phyloP scores from a whole-genome alignment of 2,113 vertebrate species.

The Ophthalmolycus amberensis region DNA sequence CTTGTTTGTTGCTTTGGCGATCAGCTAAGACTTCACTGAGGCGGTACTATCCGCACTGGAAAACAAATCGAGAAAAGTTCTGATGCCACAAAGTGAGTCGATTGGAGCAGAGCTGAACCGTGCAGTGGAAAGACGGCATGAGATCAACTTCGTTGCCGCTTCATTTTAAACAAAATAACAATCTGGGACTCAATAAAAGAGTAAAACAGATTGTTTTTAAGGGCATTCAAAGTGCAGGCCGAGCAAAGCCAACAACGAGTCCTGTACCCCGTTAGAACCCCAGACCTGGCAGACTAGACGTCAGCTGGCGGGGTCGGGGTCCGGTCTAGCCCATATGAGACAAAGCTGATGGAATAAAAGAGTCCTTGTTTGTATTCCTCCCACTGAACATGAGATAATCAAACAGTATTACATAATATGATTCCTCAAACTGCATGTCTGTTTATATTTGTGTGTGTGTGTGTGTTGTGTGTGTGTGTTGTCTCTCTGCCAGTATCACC shows the following conservation, averaged over 20 bases:
- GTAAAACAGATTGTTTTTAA: not conserved
- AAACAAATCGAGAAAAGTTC: not conserved
- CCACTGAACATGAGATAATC: constrained; percentile 44
- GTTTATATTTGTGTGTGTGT: constrained; percentile 17
- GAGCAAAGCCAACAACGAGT: not conserved
- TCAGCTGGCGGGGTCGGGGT: not conserved
- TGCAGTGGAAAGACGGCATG: not conserved
- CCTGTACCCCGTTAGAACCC: constrained; percentile 26
- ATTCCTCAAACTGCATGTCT: constrained; percentile 27
- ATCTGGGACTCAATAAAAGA: not conserved
- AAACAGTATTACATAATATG: constrained; percentile 57
- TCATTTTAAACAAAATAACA: not conserved
- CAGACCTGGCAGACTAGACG: constrained; percentile 18
- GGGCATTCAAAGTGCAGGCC: not conserved
- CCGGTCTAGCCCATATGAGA: constrained; percentile 31
- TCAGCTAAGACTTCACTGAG: not conserved
- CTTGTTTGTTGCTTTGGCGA: not conserved
- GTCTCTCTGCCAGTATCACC: constrained; percentile 44
- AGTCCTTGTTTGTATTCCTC: constrained; percentile 56
- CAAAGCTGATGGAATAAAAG: constrained; percentile 45
- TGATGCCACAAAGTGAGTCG: not conserved
- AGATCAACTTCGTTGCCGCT: not conserved
- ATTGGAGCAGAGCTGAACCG: not conserved
- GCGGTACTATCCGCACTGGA: not conserved
- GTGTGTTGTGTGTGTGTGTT: constrained; percentile 19